A percentile compares a stretch with the other conserved stretches of the same genome.
phyloP scores from a whole-genome alignment of 2,888 invertebrate species.

The Ochlodes sylvanus region DNA sequence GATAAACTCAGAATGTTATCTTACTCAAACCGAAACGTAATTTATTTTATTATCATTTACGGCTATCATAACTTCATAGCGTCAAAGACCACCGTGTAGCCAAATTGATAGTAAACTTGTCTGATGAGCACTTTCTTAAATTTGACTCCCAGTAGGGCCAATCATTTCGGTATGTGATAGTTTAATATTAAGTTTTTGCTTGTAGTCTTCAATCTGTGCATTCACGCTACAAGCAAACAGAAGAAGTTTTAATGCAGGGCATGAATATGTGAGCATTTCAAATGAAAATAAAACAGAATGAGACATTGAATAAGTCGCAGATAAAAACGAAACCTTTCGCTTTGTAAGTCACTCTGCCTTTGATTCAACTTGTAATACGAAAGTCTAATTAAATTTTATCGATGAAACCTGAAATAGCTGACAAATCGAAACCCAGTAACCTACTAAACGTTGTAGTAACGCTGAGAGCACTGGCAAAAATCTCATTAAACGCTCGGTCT shows the following conservation, averaged over 20 bases:
- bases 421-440: slow-evolving; percentile 28
- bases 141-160: too few relatives aligned
- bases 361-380: background rate
- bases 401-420: slow-evolving; percentile 26
- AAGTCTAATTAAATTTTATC: slow-evolving; percentile 19
- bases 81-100: too few relatives aligned
- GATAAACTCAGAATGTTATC: too few relatives aligned
- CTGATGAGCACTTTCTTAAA: too few relatives aligned
- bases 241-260: background rate
- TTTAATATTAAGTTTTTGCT: too few relatives aligned
- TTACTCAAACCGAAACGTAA: too few relatives aligned
- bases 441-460: slow-evolving; percentile 26
- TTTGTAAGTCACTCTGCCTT: slow-evolving; percentile 1
- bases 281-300: background rate
- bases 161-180: too few relatives aligned
- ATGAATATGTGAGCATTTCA: background rate
- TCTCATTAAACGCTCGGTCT: slow-evolving; percentile 34
- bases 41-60: too few relatives aligned
- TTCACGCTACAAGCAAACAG: too few relatives aligned
- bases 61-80: too few relatives aligned
- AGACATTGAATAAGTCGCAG: background rate
- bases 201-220: too few relatives aligned
- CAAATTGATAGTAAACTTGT: too few relatives aligned
- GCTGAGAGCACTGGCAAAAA: slow-evolving; percentile 17
- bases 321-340: background rate